A percentile compares a stretch with the other conserved stretches of the same genome.
phyloP scores from a whole-genome alignment of 2,113 vertebrate species.

The Nycticryphes semicollaris region DNA sequence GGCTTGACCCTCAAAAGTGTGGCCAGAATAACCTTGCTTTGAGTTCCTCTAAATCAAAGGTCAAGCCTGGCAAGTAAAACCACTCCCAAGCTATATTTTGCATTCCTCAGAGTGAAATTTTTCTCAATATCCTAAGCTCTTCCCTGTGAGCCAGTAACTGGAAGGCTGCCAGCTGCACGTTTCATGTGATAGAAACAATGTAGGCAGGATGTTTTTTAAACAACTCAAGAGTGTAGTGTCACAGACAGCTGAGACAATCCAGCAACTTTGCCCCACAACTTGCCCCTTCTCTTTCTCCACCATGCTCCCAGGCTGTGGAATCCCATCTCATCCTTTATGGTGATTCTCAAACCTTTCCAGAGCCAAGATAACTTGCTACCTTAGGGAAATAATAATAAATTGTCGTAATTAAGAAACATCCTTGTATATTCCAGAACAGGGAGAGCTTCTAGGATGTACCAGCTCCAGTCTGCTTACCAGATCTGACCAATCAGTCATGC shows the following conservation, averaged over 20 bases:
- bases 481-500: not conserved
- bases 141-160: not conserved
- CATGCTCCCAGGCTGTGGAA: not conserved
- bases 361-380: not conserved
- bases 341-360: not conserved
- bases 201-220: not conserved
- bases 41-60: not conserved
- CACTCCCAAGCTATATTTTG: not conserved
- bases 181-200: not conserved
- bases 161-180: not conserved
- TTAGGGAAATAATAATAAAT: not conserved
- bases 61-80: not conserved
- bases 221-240: not conserved
- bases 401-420: not conserved
- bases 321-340: not conserved
- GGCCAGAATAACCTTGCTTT: not conserved
- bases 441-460: not conserved
- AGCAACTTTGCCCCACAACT: not conserved
- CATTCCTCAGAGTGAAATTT: not conserved
- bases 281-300: not conserved
- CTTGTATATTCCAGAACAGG: not conserved
- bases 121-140: not conserved
- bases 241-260: not conserved
- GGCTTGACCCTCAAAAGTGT: not conserved
- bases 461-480: not conserved